A percentile compares a stretch with the other conserved stretches of the same genome.
These are phyloP conservation scores for Tetheella fluctuosa DNA, from an alignment of 2,888 invertebrate genomes.

Conservation along the genomic window DNA sequence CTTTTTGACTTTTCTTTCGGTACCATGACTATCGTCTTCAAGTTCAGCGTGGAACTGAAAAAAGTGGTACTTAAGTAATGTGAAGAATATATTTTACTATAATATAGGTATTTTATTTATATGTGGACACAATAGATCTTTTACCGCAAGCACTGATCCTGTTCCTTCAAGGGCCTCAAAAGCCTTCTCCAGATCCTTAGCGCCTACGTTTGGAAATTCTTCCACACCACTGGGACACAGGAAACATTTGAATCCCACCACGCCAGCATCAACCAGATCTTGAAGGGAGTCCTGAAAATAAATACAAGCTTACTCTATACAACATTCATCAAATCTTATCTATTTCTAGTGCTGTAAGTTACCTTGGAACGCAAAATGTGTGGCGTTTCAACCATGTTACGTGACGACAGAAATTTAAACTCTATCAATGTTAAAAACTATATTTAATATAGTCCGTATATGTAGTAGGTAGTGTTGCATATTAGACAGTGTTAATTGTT, in stretches of 20 bases:
- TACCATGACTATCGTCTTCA: conserved; percentile 62
- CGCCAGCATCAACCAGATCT: conserved; percentile 85
- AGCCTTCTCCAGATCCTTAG: conserved; percentile 83
- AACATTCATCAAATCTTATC: not conserved
- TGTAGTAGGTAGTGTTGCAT: no score
- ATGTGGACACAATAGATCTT: no score
- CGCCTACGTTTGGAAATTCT: conserved; percentile 86
- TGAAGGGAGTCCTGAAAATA: conserved; percentile 80
- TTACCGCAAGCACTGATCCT: conserved; percentile 86
- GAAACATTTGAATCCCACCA: conserved; percentile 90
- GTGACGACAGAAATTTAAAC: no score
- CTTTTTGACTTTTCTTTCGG: conserved; percentile 52
- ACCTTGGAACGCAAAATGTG: no score
- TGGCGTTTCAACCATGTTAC: no score
- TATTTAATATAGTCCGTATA: no score
- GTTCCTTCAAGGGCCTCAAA: conserved; percentile 84
- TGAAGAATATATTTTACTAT: not conserved
- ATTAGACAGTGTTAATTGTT: no score
- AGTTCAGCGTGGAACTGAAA: conserved; percentile 89
- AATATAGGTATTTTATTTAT: not conserved
- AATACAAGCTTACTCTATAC: conserved; percentile 12
- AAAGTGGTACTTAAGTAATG: conserved; percentile 6
- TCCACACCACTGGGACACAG: conserved; percentile 87
- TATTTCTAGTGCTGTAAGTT: no score
- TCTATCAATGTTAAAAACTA: no score